Base-by-base conservation (phyloP, 1,140 invertebrate genomes). In the Anastrepha ludens region DNA sequence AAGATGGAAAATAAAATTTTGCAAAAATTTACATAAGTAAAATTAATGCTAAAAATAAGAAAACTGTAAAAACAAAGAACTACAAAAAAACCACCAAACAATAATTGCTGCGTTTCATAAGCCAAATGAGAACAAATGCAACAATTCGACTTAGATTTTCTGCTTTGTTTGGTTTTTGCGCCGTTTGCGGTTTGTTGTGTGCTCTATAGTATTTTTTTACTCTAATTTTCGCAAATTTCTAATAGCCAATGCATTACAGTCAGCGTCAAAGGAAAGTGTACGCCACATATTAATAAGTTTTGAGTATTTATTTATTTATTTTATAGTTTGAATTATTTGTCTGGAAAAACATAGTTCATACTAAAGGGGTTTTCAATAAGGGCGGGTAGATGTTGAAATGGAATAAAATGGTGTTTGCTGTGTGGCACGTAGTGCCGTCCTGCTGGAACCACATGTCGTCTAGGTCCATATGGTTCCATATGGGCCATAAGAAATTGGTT, bases 121-220 rank as follows among this genome's bases (percentile, higher is more conserved):
- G 67, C 67, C 41, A 74, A 81, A 81, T 81, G 44, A 81, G 47
- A 55, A 81, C 74, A 81, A 81, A 81, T 81, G 74, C 74, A n/a
- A 20, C 74, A 81, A 55, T 81, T 81, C 55, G 41, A 17, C 47
- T 74, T 55, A 58, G 74, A 81, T 81, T 50, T 29, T 13, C 44
- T 81, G 9, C 41, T 55, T 81, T 55, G 13, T 81, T 29, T 55
- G 5, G 8, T 20, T 50, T 29, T 55, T 29, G 47, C n/a, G 20
- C n/a, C n/a, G 6, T 55, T 81, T 47, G 41, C 13, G 5, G 4
- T 65, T 65, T 65, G 20, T 65, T 29, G 3, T 65, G 6, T 55
- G 50, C 50, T 55, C 50, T 2, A 55, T 3, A 29, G 64, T n/a
- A 7, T 65, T 29, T 65, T 4, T 65, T 29, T 65, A 44, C 2